Evolutionary conservation across 2,888 invertebrate genomes (phyloP), one percentile per base, ranked within the genome.

Genomic region (Chouioia cunea): DNA sequence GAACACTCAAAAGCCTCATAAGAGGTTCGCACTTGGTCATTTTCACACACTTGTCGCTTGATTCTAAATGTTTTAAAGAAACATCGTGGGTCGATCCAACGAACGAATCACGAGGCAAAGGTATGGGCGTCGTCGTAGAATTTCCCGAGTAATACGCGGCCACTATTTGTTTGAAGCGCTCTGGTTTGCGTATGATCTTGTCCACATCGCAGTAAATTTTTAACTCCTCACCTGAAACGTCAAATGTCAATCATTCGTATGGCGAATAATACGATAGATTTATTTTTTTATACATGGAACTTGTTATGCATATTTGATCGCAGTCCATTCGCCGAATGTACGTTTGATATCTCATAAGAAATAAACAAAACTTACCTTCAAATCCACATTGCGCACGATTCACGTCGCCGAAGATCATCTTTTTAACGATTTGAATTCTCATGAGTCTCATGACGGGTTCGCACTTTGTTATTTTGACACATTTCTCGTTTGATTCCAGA

Each of bases 301-400:
- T 36, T 43, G 4, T 8, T 6, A 6, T 12, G 16, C 6, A 6
- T 15, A 16, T 6, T 15, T 50, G 10, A 4, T 50, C 18, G 16
- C n/a, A n/a, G 16, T 50, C 16, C 16, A 6, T 14, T 6, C 18
- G 6, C n/a, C 10, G 50, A 50, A 50, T 12, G n/a, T 6, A n/a
- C 10, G 18, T 50, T n/a, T 14, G 6, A 16, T n/a, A 15, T 47
- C 15, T 0, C 6, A n/a, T 14, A 1, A 52, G 12, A 23, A 14
- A 43, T 18, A 4, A 43, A 44, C 16, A 43, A 53, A 16, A 62
- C 8, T 65, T 74, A 2, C 86, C 86, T 0, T 86, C 85, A 73
- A 81, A 87, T 8, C 88, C 88, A 72, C 89, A 89, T 15, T 85
- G 82, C 0, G 86, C 86, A 6, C 80, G 78, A 53, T 81, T 75